phyloP scores from a whole-genome alignment of 1,140 invertebrate species.

The Paraescarpia echinospica region DNA sequence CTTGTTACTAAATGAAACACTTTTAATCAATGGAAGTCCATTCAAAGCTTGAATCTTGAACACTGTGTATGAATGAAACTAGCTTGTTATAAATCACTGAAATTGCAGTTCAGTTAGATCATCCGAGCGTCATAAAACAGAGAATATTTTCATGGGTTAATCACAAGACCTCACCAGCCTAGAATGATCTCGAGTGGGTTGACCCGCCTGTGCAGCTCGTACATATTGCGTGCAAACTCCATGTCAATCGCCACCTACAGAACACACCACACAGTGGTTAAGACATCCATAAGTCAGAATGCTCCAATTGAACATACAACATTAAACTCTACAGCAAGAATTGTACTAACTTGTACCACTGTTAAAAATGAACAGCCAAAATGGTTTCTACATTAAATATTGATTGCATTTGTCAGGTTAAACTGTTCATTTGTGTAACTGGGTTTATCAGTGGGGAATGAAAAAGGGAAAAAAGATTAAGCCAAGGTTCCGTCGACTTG shows the following conservation, averaged over 20 bases:
- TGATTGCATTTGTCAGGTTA: too few species aligned
- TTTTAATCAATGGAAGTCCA: not conserved
- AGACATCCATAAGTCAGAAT: not conserved
- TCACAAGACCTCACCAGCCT: constrained; percentile 79
- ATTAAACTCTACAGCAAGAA: not conserved
- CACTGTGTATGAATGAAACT: not conserved
- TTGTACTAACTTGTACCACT: too few species aligned
- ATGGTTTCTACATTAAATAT: too few species aligned
- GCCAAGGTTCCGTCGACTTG: too few species aligned
- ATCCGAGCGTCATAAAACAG: too few species aligned
- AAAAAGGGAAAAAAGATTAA: too few species aligned
- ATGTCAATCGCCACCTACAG: constrained; percentile 89
- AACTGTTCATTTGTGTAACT: too few species aligned
- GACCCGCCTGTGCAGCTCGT: constrained; percentile 89
- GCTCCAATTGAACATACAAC: not conserved
- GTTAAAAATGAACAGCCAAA: too few species aligned
- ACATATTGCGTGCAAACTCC: constrained; percentile 92
- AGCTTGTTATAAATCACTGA: too few species aligned
- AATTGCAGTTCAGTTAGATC: too few species aligned
- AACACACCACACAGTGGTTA: constrained; percentile 1
- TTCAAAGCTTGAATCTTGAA: constrained; percentile 2
- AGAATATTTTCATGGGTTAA: too few species aligned
- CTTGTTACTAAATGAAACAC: constrained; percentile 14
- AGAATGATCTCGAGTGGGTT: constrained; percentile 88
- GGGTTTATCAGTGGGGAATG: too few species aligned